These are phyloP conservation scores for Heliconius sara DNA, from an alignment of 2,888 invertebrate species.

Conservation along the genomic window DNA sequence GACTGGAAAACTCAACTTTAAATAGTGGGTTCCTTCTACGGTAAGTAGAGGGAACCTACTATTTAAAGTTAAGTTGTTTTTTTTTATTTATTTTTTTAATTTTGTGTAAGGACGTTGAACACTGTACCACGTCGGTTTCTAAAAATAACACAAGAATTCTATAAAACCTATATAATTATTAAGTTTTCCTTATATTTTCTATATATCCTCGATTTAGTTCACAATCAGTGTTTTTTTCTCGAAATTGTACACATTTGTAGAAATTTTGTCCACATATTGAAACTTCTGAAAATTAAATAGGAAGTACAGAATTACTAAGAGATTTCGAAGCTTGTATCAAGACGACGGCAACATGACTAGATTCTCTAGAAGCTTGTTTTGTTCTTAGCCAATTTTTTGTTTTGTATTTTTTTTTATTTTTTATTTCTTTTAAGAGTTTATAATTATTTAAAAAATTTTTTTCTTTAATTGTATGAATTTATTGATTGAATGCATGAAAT, in stretches of 20 bases:
- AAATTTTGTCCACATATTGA: not conserved
- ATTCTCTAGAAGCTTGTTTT: slow-evolving; percentile 8
- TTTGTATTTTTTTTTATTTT: not conserved
- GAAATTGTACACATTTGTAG: not conserved
- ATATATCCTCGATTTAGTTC: not conserved
- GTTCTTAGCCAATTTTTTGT: slow-evolving; percentile 7
- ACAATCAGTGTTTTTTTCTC: not conserved
- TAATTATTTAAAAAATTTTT: not conserved
- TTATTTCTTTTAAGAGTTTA: not conserved
- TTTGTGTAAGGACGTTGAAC: not conserved
- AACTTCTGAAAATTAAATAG: slow-evolving; percentile 6
- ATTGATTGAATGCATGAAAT: too few species aligned
- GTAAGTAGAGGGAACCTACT: too few species aligned
- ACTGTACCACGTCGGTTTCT: not conserved
- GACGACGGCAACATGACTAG: slow-evolving; percentile 10
- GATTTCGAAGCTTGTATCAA: slow-evolving; percentile 5
- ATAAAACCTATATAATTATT: not conserved
- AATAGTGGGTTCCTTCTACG: not conserved
- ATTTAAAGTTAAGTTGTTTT: too few species aligned
- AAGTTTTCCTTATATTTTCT: slow-evolving; percentile 2
- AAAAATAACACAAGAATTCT: not conserved
- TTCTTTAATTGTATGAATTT: too few species aligned
- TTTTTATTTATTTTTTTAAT: too few species aligned
- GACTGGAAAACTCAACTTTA: not conserved
- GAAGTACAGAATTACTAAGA: not conserved